Evolutionary conservation across 2,797 vertebrate genomes (phyloP).

Genomic region (Bradypodion pumilum): DNA sequence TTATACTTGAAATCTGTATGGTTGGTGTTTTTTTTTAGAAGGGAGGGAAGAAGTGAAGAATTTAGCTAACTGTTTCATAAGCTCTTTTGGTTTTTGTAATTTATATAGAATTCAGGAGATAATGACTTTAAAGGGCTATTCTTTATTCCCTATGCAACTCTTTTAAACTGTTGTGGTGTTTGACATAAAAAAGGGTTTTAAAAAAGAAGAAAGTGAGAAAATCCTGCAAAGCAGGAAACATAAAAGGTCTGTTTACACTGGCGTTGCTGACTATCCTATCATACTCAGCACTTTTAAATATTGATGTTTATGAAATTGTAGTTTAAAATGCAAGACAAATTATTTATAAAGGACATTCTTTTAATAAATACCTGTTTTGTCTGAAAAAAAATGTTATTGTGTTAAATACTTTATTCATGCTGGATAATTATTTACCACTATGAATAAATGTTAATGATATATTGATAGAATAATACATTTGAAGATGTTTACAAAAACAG

Average conservation of each 20-base stretch:
- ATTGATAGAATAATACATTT: slow-evolving; percentile 69
- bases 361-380: slow-evolving; percentile 92
- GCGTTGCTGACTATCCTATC: slow-evolving; percentile 94
- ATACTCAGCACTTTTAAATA: slow-evolving; percentile 93
- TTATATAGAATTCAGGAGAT: slow-evolving; percentile 96
- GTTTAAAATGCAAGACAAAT: slow-evolving; percentile 84
- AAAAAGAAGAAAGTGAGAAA: slow-evolving; percentile 62
- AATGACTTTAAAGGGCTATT: slow-evolving; percentile 95
- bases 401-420: slow-evolving; percentile 81
- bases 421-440: slow-evolving; percentile 75
- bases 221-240: slow-evolving; percentile 84
- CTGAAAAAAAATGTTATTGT: slow-evolving; percentile 85
- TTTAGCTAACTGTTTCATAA: slow-evolving; percentile 77
- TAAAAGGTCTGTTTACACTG: slow-evolving; percentile 93
- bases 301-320: slow-evolving; percentile 91
- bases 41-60: slow-evolving; percentile 70
- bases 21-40: slow-evolving; percentile 74
- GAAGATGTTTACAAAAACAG: slow-evolving; percentile 78
- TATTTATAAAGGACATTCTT: slow-evolving; percentile 86
- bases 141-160: slow-evolving; percentile 99
- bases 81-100: slow-evolving; percentile 80
- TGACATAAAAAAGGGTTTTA: slow-evolving; percentile 84
- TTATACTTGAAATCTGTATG: slow-evolving; percentile 79
- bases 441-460: slow-evolving; percentile 73
- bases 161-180: slow-evolving; percentile 90